These are phyloP conservation scores for Gymnodraco acuticeps DNA, from an alignment of 2,797 vertebrate genomes.

Conservation along the genomic window DNA sequence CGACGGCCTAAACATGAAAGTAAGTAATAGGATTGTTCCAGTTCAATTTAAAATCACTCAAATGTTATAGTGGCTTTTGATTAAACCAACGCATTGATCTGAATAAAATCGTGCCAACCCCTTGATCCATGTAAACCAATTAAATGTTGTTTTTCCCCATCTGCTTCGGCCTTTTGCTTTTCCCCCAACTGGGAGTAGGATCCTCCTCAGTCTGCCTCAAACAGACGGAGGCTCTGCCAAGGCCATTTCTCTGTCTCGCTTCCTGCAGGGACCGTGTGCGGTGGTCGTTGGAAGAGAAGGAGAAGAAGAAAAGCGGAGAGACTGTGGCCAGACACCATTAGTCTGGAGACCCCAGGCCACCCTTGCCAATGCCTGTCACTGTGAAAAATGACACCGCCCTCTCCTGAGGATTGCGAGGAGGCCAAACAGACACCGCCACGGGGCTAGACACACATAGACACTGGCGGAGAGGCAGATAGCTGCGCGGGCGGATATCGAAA, in stretches of 20 bases:
- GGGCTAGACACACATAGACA: conserved; percentile 43
- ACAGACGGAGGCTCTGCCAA: conserved; percentile 46
- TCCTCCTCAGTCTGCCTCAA: conserved; percentile 39
- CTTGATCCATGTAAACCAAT: conserved; percentile 65
- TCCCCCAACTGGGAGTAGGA: conserved; percentile 44
- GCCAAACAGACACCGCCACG: conserved; percentile 72
- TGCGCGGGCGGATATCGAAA: conserved; percentile 56
- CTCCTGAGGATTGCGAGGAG: conserved; percentile 73
- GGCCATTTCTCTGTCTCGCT: conserved; percentile 54
- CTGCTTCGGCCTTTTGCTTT: conserved; percentile 21
- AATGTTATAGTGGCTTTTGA: conserved; percentile 63
- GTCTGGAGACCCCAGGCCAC: conserved; percentile 78
- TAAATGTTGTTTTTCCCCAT: conserved; percentile 56
- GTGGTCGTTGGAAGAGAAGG: conserved; percentile 41
- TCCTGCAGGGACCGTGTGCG: conserved; percentile 46
- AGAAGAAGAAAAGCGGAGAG: conserved; percentile 40
- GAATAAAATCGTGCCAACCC: conserved; percentile 47
- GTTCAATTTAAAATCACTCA: conserved; percentile 56
- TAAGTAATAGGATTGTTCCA: conserved; percentile 55
- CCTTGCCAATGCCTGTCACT: conserved; percentile 80
- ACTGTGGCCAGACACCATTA: conserved; percentile 79
- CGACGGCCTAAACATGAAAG: conserved; percentile 49
- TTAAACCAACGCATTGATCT: conserved; percentile 63
- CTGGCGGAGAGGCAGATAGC: conserved; percentile 11
- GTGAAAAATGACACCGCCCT: conserved; percentile 85